Conservation (phyloP, 1,140 invertebrate species). For the Pygmarrhopalites habei region DNA sequence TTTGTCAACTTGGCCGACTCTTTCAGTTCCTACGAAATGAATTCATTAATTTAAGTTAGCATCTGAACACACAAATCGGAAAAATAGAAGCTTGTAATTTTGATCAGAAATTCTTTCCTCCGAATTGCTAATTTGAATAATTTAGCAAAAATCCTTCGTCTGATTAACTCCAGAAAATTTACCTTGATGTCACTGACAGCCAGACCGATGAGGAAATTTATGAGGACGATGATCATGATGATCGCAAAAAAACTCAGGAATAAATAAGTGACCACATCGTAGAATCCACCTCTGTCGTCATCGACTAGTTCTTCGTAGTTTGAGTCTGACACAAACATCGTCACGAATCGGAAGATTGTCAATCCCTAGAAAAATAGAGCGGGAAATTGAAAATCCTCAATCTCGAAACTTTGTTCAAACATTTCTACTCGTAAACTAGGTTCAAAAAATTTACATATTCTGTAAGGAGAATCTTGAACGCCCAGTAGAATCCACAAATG, state of each 20-base stretch:
- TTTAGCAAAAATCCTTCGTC: neutral
- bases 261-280: neutral
- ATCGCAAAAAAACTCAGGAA: neutral
- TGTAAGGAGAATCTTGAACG: too few species aligned
- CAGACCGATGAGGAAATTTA: conserved; percentile 1
- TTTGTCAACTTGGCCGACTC: neutral
- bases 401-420: too few species aligned
- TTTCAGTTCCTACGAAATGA: neutral
- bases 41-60: too few species aligned
- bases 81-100: too few species aligned
- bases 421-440: too few species aligned
- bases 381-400: too few species aligned
- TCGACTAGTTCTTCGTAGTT: conserved; percentile 1
- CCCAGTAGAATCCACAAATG: too few species aligned
- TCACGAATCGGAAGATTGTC: neutral
- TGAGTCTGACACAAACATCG: neutral
- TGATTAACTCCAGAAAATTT: neutral
- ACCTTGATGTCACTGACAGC: neutral
- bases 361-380: too few species aligned
- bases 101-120: too few species aligned
- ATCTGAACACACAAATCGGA: too few species aligned
- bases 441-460: too few species aligned
- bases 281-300: neutral
- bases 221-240: neutral
- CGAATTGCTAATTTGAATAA: too few species aligned